Evolutionary conservation across 2,797 vertebrate genomes (phyloP), one percentile per base, ranked within the genome.

Genomic region (Microhierax caerulescens): DNA sequence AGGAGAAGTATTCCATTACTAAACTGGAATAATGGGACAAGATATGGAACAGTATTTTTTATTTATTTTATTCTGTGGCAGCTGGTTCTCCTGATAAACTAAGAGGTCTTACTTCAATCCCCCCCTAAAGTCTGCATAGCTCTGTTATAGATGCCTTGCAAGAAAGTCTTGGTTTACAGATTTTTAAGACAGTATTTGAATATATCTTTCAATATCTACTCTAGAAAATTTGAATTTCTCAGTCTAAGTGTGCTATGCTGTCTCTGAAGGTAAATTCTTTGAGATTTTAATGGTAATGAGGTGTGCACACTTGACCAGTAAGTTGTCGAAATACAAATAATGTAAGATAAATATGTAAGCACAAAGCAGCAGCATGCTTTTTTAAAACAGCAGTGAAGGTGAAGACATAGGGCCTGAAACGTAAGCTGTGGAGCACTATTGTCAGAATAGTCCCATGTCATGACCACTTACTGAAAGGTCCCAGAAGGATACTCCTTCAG

Each of bases 251-350:
- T 59, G n/a, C 23, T 39, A 2, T 45, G 15, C 32, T 51, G 14
- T 64, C 34, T 60, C 57, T 8, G 1, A 47, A 85, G 30, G 22
- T 56, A 83, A 76, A 76, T 61, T 34, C 23, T 53, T 47, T 65
- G 32, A 50, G 51, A 50, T 67, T 72, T 78, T 41, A 39, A 24
- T 41, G 21, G 13, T 59, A n/a, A 47, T 47, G 28, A 37, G 27
- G 4, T 51, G 18, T 41, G 45, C 25, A 20, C 9, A 25, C 30
- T 63, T 0, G 0, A 47, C 37, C 23, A n/a, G 24, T 19, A 54
- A 30, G 8, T 37, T 64, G 21, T 25, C 3, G 2, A 88, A 87
- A 57, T 60, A 56, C 9, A 43, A 79, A 47, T 6, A 65, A 57
- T 8, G 5, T 61, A 24, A 73, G 24, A 61, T 28, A 73, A 83